Evolutionary conservation across 2,888 invertebrate species (phyloP).

Genomic region (Brenthis daphne): DNA sequence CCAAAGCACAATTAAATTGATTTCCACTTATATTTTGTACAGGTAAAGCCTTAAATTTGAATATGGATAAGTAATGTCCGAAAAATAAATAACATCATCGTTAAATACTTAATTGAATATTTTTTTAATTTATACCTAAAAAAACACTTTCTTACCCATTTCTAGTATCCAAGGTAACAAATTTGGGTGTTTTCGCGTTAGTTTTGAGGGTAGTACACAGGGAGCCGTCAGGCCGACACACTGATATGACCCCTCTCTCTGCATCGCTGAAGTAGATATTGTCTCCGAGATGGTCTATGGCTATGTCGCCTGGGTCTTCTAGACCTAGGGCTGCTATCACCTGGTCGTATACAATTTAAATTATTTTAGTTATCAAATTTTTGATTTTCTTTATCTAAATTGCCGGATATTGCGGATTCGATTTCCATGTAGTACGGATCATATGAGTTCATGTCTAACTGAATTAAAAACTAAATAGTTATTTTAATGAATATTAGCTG

Average conservation of each 20-base stretch:
- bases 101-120: not conserved
- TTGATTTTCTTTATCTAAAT: no score
- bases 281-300: conserved; percentile 89
- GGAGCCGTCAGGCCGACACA: conserved; percentile 86
- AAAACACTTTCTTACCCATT: conserved; percentile 76
- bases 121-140: not conserved
- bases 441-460: no score
- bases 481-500: no score
- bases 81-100: not conserved
- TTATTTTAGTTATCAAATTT: no score
- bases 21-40: no score
- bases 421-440: no score
- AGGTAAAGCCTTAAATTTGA: no score
- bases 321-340: conserved; percentile 85
- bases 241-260: conserved; percentile 86
- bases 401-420: not conserved
- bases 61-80: no score
- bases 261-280: conserved; percentile 93
- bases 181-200: conserved; percentile 84
- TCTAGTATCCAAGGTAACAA: conserved; percentile 85
- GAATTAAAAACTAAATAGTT: no score
- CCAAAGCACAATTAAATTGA: no score
- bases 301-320: conserved; percentile 88
- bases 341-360: conserved; percentile 48
- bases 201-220: conserved; percentile 85